Conservation (phyloP, 2,113 vertebrate species). For the Ctenomys sociabilis region DNA sequence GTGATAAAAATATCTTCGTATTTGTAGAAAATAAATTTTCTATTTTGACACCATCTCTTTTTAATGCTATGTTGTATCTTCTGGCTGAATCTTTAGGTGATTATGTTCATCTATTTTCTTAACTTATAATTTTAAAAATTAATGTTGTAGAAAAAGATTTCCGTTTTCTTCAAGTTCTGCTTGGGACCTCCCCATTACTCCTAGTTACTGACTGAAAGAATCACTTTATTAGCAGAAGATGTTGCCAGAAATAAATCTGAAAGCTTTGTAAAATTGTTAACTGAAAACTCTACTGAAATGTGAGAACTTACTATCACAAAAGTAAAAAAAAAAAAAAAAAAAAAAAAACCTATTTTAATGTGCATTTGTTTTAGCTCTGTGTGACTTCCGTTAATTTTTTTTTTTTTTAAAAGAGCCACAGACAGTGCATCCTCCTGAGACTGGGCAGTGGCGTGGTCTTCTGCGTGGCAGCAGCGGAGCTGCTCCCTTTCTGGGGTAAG, state of each 20-base stretch:
- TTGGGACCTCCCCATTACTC: not conserved
- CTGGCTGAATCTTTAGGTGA: not conserved
- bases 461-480: not conserved
- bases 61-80: not conserved
- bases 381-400: not conserved
- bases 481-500: not conserved
- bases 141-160: not conserved
- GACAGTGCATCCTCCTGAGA: not conserved
- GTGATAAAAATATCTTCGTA: constrained; percentile 24
- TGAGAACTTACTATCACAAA: not conserved
- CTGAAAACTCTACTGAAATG: constrained; percentile 18
- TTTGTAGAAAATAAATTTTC: not conserved
- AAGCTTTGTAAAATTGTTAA: not conserved
- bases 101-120: not conserved
- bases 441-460: not conserved
- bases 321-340: constrained; percentile 20
- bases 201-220: not conserved
- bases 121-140: constrained; percentile 31
- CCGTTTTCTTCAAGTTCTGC: not conserved
- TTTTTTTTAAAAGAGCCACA: not conserved
- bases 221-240: not conserved
- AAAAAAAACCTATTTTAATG: constrained; percentile 7
- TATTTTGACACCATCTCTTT: constrained; percentile 19
- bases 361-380: not conserved
- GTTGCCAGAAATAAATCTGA: constrained; percentile 1